phyloP scores from a whole-genome alignment of 1,140 invertebrate genomes.

The Trichonephila clavata region DNA sequence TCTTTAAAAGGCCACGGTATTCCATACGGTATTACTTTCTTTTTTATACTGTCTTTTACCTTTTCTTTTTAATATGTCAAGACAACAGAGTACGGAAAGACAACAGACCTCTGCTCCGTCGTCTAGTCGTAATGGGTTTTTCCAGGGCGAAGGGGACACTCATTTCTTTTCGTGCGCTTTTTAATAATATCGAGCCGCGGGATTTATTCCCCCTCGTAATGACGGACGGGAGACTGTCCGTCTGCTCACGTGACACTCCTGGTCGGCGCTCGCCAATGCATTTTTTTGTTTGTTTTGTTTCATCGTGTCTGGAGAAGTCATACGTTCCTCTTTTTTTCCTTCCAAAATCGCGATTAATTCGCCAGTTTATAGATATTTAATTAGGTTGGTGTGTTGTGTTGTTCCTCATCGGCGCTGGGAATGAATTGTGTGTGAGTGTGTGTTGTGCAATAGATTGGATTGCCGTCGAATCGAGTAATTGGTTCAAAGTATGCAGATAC shows the following conservation, averaged over 20 bases:
- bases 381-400: not conserved
- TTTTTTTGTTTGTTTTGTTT: not conserved
- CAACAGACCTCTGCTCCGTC: not conserved
- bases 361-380: conserved; percentile 3
- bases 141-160: not conserved
- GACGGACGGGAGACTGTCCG: not conserved
- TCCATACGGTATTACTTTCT: too few relatives aligned
- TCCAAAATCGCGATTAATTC: not conserved
- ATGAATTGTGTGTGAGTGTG: not conserved
- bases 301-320: not conserved
- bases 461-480: too few relatives aligned
- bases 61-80: too few relatives aligned
- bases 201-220: conserved; percentile 22
- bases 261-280: not conserved
- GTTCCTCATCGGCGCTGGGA: not conserved
- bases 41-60: too few relatives aligned
- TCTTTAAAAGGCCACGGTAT: too few relatives aligned
- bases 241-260: conserved; percentile 6
- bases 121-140: conserved; percentile 1
- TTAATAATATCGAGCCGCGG: conserved; percentile 19
- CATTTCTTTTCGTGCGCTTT: conserved; percentile 25
- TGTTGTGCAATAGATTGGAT: too few relatives aligned
- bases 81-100: too few relatives aligned
- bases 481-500: too few relatives aligned
- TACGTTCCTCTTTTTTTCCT: not conserved